phyloP scores from a whole-genome alignment of 2,888 invertebrate species.

The Hypselothyrea guttata region DNA sequence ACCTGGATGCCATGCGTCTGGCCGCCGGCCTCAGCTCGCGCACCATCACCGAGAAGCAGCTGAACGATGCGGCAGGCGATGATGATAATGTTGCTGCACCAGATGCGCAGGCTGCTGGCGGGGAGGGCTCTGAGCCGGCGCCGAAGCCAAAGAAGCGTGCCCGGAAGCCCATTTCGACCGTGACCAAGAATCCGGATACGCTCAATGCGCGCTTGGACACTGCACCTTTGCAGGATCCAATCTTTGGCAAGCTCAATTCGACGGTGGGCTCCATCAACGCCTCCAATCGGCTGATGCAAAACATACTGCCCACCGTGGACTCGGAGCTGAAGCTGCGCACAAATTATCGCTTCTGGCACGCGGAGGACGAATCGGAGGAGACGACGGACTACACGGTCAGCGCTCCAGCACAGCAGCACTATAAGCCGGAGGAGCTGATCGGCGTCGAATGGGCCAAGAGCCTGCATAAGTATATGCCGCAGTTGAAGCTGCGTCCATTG shows the following conservation, averaged over 20 bases:
- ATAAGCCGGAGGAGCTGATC: conserved; percentile 36
- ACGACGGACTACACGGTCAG: conserved; percentile 61
- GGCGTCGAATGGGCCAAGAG: conserved; percentile 60
- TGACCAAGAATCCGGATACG: conserved; percentile 81
- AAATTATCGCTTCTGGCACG: conserved; percentile 78
- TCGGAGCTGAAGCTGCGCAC: conserved; percentile 79
- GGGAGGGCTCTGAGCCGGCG: conserved; percentile 48
- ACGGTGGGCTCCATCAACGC: conserved; percentile 85
- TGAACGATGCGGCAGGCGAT: conserved; percentile 60
- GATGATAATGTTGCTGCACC: conserved; percentile 49
- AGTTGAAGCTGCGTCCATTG: conserved; percentile 71
- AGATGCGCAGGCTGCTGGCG: conserved; percentile 49
- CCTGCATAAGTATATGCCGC: conserved; percentile 54
- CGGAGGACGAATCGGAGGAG: conserved; percentile 28
- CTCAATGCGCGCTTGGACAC: conserved; percentile 81
- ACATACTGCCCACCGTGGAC: conserved; percentile 84
- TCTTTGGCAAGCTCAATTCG: conserved; percentile 85
- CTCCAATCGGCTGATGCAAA: conserved; percentile 85
- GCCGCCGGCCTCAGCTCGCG: conserved; percentile 84
- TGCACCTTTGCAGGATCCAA: conserved; percentile 84
- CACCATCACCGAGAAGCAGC: conserved; percentile 65
- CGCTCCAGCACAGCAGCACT: conserved; percentile 9
- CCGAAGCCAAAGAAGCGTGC: conserved; percentile 73
- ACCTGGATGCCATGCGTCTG: conserved; percentile 91
- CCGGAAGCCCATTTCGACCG: conserved; percentile 75